A percentile compares a stretch with the other conserved stretches of the same genome.
phyloP scores from a whole-genome alignment of 23 tunicate species.

The Phallusia fumigata region DNA sequence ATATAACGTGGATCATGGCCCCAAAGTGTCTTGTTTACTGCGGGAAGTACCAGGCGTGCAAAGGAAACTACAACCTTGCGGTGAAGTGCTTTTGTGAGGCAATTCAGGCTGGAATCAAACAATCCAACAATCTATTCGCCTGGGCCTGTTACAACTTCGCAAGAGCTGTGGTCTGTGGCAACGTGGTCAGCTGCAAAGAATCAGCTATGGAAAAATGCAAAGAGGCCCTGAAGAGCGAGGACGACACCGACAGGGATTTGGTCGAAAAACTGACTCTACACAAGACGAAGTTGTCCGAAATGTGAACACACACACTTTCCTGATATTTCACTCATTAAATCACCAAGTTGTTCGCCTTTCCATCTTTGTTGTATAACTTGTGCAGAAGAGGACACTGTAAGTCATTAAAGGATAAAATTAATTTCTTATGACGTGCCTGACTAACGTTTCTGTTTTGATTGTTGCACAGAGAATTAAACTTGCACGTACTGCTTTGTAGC shows the following conservation, averaged over 20 bases:
- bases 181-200: not conserved
- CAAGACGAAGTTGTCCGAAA: not conserved
- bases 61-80: constrained; percentile 16
- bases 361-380: too few species aligned
- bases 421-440: too few species aligned
- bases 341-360: too few species aligned
- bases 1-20: constrained; percentile 13
- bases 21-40: constrained; percentile 40
- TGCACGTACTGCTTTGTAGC: too few species aligned
- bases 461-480: too few species aligned
- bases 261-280: not conserved
- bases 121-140: constrained; percentile 30
- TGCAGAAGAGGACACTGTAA: too few species aligned
- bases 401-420: too few species aligned
- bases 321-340: too few species aligned
- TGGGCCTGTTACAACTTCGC: constrained; percentile 61
- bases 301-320: too few species aligned
- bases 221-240: not conserved
- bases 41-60: constrained; percentile 52
- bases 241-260: constrained; percentile 18
- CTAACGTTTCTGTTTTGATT: too few species aligned
- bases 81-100: constrained; percentile 17
- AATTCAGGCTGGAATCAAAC: constrained; percentile 18
- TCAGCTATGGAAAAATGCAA: constrained; percentile 9
- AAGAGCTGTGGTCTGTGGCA: constrained; percentile 14